Base-by-base conservation (phyloP, 2,113 vertebrate genomes). In the Petrocephalus zakoni region DNA sequence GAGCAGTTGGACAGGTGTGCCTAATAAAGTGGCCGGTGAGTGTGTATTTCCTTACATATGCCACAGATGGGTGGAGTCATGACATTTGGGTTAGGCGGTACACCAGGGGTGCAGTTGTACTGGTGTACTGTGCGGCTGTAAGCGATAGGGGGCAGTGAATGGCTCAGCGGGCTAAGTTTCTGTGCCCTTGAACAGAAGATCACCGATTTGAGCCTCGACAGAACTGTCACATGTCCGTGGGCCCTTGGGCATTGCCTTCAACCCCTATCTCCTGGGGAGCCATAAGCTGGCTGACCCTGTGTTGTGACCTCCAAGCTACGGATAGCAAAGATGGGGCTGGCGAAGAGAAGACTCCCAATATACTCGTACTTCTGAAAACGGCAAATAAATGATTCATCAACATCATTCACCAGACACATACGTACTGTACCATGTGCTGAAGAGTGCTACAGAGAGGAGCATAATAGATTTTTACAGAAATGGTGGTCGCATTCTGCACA, bases 21-120 rank as follows among this genome's bases (percentile, higher is more conserved):
- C n/a, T n/a, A n/a, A n/a, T n/a, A n/a, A n/a, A n/a, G n/a, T n/a
- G n/a, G n/a, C n/a, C n/a, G n/a, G n/a, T n/a, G n/a, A n/a, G n/a
- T n/a, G n/a, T n/a, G n/a, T n/a, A n/a, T n/a, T n/a, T n/a, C n/a
- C n/a, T n/a, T n/a, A n/a, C n/a, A n/a, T n/a, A n/a, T n/a, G n/a
- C 51, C 34, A 87, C 90, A 90, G 61, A 87, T 85, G 53, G 61
- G 8, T 53, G 19, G 46, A 37, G 21, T 29, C 78, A 88, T 29
- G 51, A 29, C 8, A 5, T 68, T 68, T 29, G 22, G 7, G 75
- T 49, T 29, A 46, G 47, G 68, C 22, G 56, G 9, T 37, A 42
- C 86, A 64, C 72, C 75, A 53, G 68, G 17, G 9, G 37, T 53
- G 5, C 37, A 17, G 25, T 22, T 56, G 13, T 0, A 25, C 8